phyloP scores from a whole-genome alignment of 2,113 vertebrate species.

The Mesitornis unicolor region DNA sequence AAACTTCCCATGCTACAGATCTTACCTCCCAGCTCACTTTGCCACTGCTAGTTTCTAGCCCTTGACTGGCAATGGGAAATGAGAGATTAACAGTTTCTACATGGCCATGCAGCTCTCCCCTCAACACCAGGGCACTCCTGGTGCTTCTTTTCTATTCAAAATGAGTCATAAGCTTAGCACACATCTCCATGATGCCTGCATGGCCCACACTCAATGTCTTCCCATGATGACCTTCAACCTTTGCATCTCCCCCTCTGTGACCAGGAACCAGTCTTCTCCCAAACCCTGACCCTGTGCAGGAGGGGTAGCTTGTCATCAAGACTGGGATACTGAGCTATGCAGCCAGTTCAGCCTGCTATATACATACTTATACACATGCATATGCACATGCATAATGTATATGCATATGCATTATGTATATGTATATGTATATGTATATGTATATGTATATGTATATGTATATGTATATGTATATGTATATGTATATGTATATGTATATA shows the following conservation, averaged over 20 bases:
- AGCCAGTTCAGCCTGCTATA: not conserved
- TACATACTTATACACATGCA: too few relatives aligned
- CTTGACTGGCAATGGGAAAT: not conserved
- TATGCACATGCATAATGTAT: too few relatives aligned
- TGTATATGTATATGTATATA: fast-evolving
- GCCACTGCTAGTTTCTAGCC: not conserved
- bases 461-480: too few relatives aligned
- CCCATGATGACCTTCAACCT: not conserved
- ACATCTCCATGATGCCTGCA: fast-evolving
- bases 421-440: fast-evolving
- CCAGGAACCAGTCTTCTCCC: not conserved
- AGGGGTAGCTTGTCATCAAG: not conserved
- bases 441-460: too few relatives aligned
- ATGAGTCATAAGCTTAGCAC: not conserved
- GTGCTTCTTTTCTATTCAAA: not conserved
- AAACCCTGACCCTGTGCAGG: not conserved
- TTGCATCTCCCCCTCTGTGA: not conserved
- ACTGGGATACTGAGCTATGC: fast-evolving
- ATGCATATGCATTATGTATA: too few relatives aligned
- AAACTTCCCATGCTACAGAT: not conserved
- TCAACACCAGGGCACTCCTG: not conserved
- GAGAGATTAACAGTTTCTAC: not conserved
- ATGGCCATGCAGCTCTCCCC: not conserved
- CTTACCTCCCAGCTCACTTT: not conserved
- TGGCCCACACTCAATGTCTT: not conserved